Conservation (phyloP, 2,113 vertebrate species). For the Megaleporinus macrocephalus region DNA sequence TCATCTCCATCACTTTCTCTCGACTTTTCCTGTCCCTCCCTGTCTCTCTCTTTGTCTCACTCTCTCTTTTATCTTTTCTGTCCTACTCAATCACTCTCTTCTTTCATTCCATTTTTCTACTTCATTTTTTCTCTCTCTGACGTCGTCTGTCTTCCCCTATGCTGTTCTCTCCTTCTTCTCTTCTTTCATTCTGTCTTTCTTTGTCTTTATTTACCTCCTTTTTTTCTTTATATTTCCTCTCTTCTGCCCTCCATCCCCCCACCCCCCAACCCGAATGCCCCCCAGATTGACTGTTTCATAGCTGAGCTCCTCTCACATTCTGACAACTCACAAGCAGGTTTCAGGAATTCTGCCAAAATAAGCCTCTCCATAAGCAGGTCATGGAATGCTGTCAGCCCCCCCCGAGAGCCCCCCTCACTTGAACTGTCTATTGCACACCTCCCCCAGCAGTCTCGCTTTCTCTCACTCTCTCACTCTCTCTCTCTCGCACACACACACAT, state of each 20-base stretch:
- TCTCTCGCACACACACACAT: no score
- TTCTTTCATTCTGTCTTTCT: constrained; percentile 32
- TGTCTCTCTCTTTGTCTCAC: no score
- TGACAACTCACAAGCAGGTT: constrained; percentile 52
- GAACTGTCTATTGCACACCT: not conserved
- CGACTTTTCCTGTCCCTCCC: no score
- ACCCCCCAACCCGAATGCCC: no score
- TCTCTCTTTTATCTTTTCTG: no score
- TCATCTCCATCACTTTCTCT: no score
- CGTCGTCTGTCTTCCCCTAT: no score
- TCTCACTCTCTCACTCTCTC: no score
- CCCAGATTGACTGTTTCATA: constrained; percentile 67
- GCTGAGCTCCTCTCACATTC: constrained; percentile 81
- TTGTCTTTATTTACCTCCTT: constrained; percentile 69
- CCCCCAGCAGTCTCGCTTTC: not conserved
- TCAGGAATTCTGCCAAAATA: constrained; percentile 61
- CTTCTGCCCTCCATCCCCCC: not conserved
- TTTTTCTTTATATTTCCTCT: constrained; percentile 58
- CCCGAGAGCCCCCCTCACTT: constrained; percentile 13
- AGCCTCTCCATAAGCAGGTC: constrained; percentile 60
- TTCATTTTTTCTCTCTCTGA: no score
- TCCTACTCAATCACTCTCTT: no score
- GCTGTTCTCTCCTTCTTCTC: no score
- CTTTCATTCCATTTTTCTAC: no score
- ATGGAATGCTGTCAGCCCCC: constrained; percentile 49